Evolutionary conservation across 2,113 vertebrate species (phyloP).

Genomic region (Arenaria interpres): DNA sequence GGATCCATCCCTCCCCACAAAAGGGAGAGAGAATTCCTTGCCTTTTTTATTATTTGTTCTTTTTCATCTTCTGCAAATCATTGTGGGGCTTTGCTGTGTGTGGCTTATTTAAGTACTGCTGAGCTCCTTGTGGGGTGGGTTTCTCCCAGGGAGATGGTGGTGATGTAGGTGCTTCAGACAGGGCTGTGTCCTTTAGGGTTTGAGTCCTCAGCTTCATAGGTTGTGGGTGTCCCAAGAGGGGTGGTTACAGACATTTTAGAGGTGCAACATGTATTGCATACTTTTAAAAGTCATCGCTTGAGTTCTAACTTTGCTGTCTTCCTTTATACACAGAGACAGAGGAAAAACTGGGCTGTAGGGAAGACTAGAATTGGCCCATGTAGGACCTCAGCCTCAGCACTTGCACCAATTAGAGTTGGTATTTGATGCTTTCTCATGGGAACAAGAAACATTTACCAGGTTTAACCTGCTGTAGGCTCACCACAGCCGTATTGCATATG

Average conservation of each 20-base stretch:
- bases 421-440: background rate
- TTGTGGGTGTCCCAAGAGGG: background rate
- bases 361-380: background rate
- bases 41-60: background rate
- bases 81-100: background rate
- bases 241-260: background rate
- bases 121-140: background rate
- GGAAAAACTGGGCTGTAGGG: background rate
- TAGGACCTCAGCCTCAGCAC: background rate
- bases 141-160: background rate
- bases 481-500: background rate
- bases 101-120: background rate
- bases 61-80: background rate
- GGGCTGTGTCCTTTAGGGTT: background rate
- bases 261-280: background rate
- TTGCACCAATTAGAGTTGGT: fast-evolving
- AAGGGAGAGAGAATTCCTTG: conserved; percentile 33
- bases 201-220: background rate
- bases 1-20: conserved; percentile 20
- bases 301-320: background rate
- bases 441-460: background rate
- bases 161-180: background rate
- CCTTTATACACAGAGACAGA: background rate
- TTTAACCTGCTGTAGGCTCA: background rate
- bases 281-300: background rate